Evolutionary conservation across 2,797 vertebrate genomes (phyloP), one percentile per base, ranked within the genome.

Genomic region (Micropoecilia bifurca): DNA sequence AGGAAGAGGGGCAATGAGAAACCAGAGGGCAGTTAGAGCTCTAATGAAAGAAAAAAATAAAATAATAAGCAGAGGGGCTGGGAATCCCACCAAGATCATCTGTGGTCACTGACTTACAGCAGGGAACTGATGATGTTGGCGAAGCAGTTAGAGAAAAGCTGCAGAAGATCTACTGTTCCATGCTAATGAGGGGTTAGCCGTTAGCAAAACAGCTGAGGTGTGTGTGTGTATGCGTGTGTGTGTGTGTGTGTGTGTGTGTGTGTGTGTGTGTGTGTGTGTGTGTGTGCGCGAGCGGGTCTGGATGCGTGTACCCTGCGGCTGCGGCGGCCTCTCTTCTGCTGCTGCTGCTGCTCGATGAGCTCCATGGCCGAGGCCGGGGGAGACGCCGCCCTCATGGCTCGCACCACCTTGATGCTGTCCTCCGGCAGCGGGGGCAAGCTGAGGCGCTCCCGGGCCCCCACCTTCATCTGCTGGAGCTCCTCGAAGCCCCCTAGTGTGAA

Each of bases 401-500:
- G 91, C 79, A 98, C 96, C 90, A 99, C 97, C 92, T 97, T 96
- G 91, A 99, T 97, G 92, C 98, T 99, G 96, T 99, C 97, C 91
- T 99, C 98, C 0, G 97, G 96, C 84, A 99, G 92, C 0, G 97
- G 95, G 0, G 97, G 95, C 68, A 99, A 93, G 79, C 92, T 94
- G 87, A 98, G 76, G 36, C 96, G 95, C 80, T 95, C 95, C 6
- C 98, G 91, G 80, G 94, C 95, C 69, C 91, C 90, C 78, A 97
- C 94, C 92, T 98, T 99, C 95, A 97, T 94, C 69, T 91, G 90
- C 95, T 98, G 98, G 13, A 99, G 95, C 75, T 96, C 95, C 83
- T 97, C 96, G 7, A 99, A 99, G 3, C 98, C 98, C 6, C 98
- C 98, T 74, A 99, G 84, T 1, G 98, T 98, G 90, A 99, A 98